Base-by-base conservation (phyloP, 2,888 invertebrate species). In the Caenorhabditis sp. region DNA sequence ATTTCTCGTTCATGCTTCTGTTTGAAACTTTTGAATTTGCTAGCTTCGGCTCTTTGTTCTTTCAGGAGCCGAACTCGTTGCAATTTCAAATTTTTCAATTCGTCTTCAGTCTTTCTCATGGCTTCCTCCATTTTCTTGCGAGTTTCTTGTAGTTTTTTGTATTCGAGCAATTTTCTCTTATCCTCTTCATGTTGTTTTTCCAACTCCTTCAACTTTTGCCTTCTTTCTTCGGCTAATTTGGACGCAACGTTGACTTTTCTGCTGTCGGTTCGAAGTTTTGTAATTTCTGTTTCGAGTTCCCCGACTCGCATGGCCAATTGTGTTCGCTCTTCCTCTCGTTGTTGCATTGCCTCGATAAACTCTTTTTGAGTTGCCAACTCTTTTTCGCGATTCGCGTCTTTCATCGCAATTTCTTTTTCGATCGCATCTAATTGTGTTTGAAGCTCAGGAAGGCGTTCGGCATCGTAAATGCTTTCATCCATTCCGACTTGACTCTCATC, bases 181-280 rank as follows among this genome's bases (percentile, higher is more conserved):
- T 73, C 54, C 19, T 66, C 66, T 2, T 62, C 70, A 19, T 76
- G 63, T 51, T 80, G 76, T 31, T 66, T 69, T 36, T 81, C 80
- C 17, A 80, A 57, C 23, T 81, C 81, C 19, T 69, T 67, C 43
- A 81, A 62, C n/a, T 66, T 65, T 58, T 71, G 76, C 10, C 81
- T 71, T 2, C 81, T 62, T 31, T 80, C 80, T 58, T 81, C 81
- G 0, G 81, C 69, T 1, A 81, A 26, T 59, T 78, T 78, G 10
- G 75, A 43, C 0, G 65, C 75, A 3, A 66, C 70, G 17, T 24
- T 54, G 0, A 58, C 66, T 31, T 73, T 78, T n/a, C 65, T 69
- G 23, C 58, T 60, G 10, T 78, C 78, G 1, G 51, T 31, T 24
- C 70, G 61, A 1, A 78, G 59, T 19, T 76, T 69, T 21, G 71